Base-by-base conservation (phyloP, 2,113 vertebrate species). In the Prionailurus bengalensis region DNA sequence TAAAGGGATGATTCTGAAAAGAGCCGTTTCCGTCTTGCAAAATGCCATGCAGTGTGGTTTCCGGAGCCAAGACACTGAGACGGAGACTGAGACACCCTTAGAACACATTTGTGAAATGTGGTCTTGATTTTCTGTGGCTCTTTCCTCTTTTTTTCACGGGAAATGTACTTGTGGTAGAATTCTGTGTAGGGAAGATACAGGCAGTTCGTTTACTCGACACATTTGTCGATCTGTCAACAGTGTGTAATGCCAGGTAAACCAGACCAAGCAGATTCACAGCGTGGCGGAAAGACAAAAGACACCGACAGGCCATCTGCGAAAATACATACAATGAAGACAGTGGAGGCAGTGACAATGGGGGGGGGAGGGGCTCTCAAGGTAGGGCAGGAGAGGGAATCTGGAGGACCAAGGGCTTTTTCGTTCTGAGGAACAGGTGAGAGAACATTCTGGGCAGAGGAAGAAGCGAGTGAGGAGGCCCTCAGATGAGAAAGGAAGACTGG, bases 71-170 rank as follows among this genome's bases (percentile, higher is more conserved):
- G 82, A 88, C 79, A 65, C 79, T 66, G 29, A 91, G 80, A 73
- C n/a, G 33, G 45, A 45, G 45, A 45, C 45, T 45, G 45, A 45
- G 17, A 51, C 61, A 70, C 23, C 48, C 13, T 1, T 27, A 63
- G 65, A 65, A 45, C 11, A 63, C 25, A 61, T 53, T 42, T 90
- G 27, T 86, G 61, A 87, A 93, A 71, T 58, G 42, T 81, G 25
- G n/a, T 82, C 51, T 87, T 73, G 39, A 83, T 82, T 95, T 93
- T 83, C 36, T 70, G 14, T 19, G 58, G 45, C 12, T 82, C 42
- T 63, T 89, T 89, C 25, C 66, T 93, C 55, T 96, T 42, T 13
- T 87, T 81, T 76, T 91, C 81, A 23, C 21, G 76, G 51, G 42
- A 53, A 83, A 48, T 55, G 55, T 21, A 27, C 65, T 78, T 95